These are phyloP conservation scores for Trichonephila clavata DNA, from an alignment of 1,140 invertebrate species.

Conservation along the genomic window DNA sequence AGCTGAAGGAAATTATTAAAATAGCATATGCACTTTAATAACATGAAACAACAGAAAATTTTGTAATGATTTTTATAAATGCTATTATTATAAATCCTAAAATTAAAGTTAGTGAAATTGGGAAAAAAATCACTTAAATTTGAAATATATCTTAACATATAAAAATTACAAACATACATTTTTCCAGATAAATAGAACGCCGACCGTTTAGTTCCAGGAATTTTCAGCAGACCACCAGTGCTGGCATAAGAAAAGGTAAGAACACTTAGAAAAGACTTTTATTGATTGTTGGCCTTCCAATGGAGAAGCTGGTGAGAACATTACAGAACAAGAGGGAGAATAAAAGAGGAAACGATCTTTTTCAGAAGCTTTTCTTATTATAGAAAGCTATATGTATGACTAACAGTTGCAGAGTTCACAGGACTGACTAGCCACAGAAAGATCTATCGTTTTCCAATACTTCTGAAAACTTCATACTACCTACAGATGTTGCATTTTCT, in stretches of 20 bases:
- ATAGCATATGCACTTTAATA: too few relatives aligned
- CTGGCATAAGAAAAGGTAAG: not conserved
- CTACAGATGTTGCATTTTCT: not conserved
- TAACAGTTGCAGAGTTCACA: conserved; percentile 63
- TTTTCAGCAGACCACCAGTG: not conserved
- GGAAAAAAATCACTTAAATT: too few relatives aligned
- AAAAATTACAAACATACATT: too few relatives aligned
- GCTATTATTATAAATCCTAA: too few relatives aligned
- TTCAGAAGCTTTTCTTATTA: conserved; percentile 50
- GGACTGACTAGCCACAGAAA: not conserved
- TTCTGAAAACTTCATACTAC: conserved; percentile 56
- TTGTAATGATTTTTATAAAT: too few relatives aligned
- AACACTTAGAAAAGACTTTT: not conserved
- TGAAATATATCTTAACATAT: too few relatives aligned
- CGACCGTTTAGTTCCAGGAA: too few relatives aligned
- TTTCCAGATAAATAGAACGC: too few relatives aligned
- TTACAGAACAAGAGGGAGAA: not conserved
- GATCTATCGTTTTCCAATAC: conserved; percentile 71
- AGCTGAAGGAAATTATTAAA: too few relatives aligned
- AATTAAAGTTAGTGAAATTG: too few relatives aligned
- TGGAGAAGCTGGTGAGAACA: not conserved
- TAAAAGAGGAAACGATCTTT: conserved; percentile 23
- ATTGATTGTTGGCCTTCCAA: not conserved
- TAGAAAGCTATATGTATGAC: conserved; percentile 50
- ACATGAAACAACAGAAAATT: too few relatives aligned